Percentiles rank a stretch among this genome's conserved stretches.
Evolutionary conservation across 2,888 invertebrate species (phyloP).

Genomic region (Rhamnusium bicolor): DNA sequence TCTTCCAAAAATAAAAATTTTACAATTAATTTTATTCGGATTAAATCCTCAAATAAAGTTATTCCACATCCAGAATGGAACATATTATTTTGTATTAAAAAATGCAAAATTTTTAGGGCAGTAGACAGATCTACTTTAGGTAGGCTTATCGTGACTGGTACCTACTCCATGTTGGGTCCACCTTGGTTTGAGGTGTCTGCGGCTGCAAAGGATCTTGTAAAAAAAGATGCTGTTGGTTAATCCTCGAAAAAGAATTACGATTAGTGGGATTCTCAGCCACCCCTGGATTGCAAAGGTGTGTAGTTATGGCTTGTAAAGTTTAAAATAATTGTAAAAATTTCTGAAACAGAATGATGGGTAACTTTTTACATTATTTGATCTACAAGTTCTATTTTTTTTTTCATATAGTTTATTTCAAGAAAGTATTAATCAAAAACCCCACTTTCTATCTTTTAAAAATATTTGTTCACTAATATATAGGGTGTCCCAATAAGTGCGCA

Average conservation of each 20-base stretch:
- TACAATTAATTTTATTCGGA: too few relatives aligned
- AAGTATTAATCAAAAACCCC: too few relatives aligned
- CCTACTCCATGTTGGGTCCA: conserved; percentile 76
- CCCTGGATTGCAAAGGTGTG: conserved; percentile 77
- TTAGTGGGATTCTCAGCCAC: conserved; percentile 78
- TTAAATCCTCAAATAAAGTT: too few relatives aligned
- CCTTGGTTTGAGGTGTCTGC: conserved; percentile 80
- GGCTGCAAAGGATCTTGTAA: conserved; percentile 80
- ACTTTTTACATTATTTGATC: too few relatives aligned
- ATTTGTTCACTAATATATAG: not conserved
- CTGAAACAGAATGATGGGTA: too few relatives aligned
- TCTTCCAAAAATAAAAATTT: too few relatives aligned
- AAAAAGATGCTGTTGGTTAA: conserved; percentile 83
- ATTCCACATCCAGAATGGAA: too few relatives aligned
- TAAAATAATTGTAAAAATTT: too few relatives aligned
- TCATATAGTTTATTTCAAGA: too few relatives aligned
- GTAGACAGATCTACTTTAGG: conserved; percentile 54
- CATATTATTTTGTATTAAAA: not conserved
- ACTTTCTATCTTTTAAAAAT: too few relatives aligned
- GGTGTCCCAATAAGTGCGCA: too few relatives aligned
- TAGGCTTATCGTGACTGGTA: conserved; percentile 69
- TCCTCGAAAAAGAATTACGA: conserved; percentile 76
- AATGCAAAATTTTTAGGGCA: conserved; percentile 25
- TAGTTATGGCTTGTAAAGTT: not conserved
- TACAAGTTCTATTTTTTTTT: too few relatives aligned